Evolutionary conservation across 2,888 invertebrate genomes (phyloP).

Genomic region (Asteroscopus sphinx): DNA sequence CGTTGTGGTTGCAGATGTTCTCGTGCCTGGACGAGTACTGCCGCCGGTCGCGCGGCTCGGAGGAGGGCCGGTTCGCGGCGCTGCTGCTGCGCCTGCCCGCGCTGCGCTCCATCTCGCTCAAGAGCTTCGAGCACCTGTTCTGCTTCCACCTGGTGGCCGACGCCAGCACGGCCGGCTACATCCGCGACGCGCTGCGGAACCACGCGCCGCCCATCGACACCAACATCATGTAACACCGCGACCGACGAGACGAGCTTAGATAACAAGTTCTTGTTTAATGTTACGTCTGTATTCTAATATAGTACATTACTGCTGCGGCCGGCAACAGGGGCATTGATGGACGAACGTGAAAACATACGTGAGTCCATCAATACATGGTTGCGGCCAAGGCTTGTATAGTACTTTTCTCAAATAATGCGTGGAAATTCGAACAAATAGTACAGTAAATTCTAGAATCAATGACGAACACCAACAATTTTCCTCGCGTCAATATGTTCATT

Average conservation of each 20-base stretch:
- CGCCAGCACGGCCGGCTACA: conserved; percentile 95
- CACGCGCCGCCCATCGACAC: conserved; percentile 90
- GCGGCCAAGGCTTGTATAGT: too few species aligned
- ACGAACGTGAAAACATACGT: too few species aligned
- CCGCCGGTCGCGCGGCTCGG: conserved; percentile 95
- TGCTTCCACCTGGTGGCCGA: conserved; percentile 98
- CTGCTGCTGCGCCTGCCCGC: conserved; percentile 96
- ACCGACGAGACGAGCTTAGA: conserved; percentile 23
- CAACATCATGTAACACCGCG: conserved; percentile 66
- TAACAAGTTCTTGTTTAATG: conserved; percentile 14
- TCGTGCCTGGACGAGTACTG: conserved; percentile 98
- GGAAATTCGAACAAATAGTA: too few species aligned
- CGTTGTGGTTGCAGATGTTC: conserved; percentile 90
- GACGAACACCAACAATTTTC: too few species aligned
- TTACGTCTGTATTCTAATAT: conserved; percentile 18
- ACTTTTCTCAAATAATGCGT: too few species aligned
- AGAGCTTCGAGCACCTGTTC: conserved; percentile 98
- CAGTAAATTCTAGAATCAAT: too few species aligned
- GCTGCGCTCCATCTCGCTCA: conserved; percentile 96
- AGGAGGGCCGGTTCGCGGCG: conserved; percentile 98
- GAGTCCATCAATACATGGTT: too few species aligned
- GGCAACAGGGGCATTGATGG: too few species aligned
- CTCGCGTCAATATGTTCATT: too few species aligned
- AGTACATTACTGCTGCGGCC: too few species aligned
- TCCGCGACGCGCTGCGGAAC: conserved; percentile 93